Percentiles rank a stretch among this genome's conserved stretches.
Conservation (phyloP, 2,113 vertebrate genomes). For the Crotalus helleri region DNA sequence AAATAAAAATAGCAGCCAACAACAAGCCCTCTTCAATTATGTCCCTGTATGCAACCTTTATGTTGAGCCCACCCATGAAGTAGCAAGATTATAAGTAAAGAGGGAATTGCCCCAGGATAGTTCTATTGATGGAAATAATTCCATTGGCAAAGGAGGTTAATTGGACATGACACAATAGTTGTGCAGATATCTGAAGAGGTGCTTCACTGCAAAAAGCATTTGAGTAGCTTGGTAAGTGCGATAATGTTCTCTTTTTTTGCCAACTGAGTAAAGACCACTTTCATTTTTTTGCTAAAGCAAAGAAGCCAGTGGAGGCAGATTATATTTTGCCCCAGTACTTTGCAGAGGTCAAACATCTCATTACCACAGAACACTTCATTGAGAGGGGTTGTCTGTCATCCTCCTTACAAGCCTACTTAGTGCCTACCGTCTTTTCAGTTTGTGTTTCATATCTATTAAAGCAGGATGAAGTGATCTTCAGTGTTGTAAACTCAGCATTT, state of each 20-base stretch:
- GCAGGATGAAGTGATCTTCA: background rate
- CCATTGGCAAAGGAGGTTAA: background rate
- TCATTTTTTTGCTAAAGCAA: background rate
- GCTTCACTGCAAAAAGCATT: background rate
- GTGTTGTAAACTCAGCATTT: background rate
- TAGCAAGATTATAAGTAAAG: background rate
- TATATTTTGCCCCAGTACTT: background rate
- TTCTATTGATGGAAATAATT: background rate
- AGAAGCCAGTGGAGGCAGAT: background rate
- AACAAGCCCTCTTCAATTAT: background rate
- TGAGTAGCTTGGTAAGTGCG: background rate
- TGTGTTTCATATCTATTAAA: background rate
- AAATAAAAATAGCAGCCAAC: background rate
- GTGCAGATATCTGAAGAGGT: background rate
- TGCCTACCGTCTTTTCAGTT: background rate
- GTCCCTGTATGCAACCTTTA: background rate
- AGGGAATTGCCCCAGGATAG: background rate
- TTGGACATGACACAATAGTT: background rate
- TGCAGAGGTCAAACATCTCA: background rate
- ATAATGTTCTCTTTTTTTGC: background rate
- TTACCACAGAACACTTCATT: background rate
- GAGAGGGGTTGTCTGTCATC: background rate
- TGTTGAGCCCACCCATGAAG: background rate
- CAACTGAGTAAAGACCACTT: background rate
- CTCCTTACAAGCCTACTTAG: background rate